A percentile compares a stretch with the other conserved stretches of the same genome.
These are phyloP conservation scores for Chlorodrepanis virens DNA, from an alignment of 2,113 vertebrate species.

Conservation along the genomic window DNA sequence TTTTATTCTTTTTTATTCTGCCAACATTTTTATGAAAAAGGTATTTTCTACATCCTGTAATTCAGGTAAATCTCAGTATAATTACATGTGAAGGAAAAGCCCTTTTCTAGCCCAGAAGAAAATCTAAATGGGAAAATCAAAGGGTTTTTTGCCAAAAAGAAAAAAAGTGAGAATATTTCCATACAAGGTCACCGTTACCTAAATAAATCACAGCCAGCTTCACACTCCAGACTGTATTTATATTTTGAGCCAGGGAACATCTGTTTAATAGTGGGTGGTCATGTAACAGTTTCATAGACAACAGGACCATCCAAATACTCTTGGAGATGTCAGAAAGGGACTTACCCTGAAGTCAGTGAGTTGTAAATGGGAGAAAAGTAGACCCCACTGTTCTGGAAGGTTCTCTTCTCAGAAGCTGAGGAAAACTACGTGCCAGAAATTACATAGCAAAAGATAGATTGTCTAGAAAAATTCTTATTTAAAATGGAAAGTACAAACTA, in stretches of 20 bases:
- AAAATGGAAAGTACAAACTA: background rate
- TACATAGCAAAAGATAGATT: background rate
- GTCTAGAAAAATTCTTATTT: background rate
- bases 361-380: background rate
- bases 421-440: background rate
- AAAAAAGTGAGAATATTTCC: conserved; percentile 34
- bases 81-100: background rate
- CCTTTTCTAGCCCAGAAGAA: background rate
- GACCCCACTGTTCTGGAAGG: background rate
- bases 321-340: background rate
- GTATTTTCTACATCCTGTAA: background rate
- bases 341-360: background rate
- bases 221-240: conserved; percentile 49
- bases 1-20: background rate
- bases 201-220: conserved; percentile 63
- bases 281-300: conserved; percentile 47
- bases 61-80: conserved; percentile 14
- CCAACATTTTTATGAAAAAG: background rate
- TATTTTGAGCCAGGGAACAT: conserved; percentile 59
- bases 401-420: background rate
- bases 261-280: conserved; percentile 66
- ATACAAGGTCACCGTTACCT: conserved; percentile 59
- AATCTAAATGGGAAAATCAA: conserved; percentile 25
- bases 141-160: background rate
- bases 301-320: background rate